These are phyloP conservation scores for Otolemur crassicaudatus DNA, from an alignment of 2,797 vertebrate species.

Conservation along the genomic window DNA sequence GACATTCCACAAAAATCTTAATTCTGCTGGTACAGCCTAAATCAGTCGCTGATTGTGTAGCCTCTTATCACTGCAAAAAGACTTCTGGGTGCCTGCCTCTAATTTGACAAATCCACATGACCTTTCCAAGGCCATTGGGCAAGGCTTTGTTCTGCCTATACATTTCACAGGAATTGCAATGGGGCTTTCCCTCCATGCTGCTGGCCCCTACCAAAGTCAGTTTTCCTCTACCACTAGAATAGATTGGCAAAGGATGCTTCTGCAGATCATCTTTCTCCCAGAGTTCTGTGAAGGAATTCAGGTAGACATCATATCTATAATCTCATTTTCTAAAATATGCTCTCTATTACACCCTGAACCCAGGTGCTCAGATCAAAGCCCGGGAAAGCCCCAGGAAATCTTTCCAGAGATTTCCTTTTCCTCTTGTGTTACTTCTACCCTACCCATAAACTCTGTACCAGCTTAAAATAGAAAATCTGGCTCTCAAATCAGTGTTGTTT, in stretches of 20 bases:
- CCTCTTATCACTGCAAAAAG: conserved; percentile 2
- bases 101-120: neutral
- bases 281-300: neutral
- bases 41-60: neutral
- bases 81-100: neutral
- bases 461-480: neutral
- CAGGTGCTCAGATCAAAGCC: neutral
- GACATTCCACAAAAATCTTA: neutral
- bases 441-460: neutral
- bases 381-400: no score
- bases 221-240: neutral
- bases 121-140: neutral
- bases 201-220: neutral
- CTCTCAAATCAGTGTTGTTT: neutral
- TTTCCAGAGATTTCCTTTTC: neutral
- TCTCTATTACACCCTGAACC: neutral
- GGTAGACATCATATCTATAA: neutral
- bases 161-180: neutral
- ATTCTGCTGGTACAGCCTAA: neutral
- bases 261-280: neutral
- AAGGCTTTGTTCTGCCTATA: neutral
- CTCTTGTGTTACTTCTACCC: neutral
- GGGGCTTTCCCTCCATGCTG: neutral
- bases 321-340: neutral
- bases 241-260: neutral